A percentile compares a stretch with the other conserved stretches of the same genome.
Conservation (phyloP, 2,888 invertebrate genomes). For the Drosophila cracens region DNA sequence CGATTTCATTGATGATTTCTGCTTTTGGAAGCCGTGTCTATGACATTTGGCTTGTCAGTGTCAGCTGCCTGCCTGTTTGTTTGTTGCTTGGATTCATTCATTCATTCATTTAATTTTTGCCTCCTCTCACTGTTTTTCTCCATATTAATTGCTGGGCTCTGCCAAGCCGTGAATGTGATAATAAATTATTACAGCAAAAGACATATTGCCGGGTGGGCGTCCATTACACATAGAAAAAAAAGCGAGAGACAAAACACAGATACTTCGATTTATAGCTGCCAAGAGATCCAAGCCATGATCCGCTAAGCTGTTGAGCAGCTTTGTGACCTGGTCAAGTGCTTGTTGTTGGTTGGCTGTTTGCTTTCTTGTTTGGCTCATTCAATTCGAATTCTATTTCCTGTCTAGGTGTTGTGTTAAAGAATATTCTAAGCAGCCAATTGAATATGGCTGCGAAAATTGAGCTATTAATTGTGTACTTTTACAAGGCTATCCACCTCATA, state of each 20-base stretch:
- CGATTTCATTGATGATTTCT: constrained; percentile 75
- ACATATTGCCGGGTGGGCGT: constrained; percentile 67
- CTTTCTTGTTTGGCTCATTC: constrained; percentile 13
- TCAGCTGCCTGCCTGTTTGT: constrained; percentile 28
- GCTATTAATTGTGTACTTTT: neutral
- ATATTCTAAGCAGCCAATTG: constrained; percentile 17
- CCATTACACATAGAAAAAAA: constrained; percentile 38
- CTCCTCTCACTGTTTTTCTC: constrained; percentile 16
- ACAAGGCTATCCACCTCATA: constrained; percentile 33
- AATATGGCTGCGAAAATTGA: constrained; percentile 16
- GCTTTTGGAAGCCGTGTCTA: constrained; percentile 16
- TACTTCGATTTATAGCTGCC: constrained; percentile 46
- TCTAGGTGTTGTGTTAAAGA: constrained; percentile 18
- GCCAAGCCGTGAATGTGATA: constrained; percentile 76
- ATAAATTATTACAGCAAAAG: constrained; percentile 77
- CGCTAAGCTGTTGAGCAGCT: constrained; percentile 16
- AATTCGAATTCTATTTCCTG: constrained; percentile 44
- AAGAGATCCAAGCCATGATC: constrained; percentile 22
- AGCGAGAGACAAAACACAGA: constrained; percentile 19
- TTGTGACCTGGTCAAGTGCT: constrained; percentile 46
- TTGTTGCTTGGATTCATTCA: constrained; percentile 67
- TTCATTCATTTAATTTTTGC: constrained; percentile 74
- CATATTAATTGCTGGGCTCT: constrained; percentile 71
- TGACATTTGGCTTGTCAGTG: constrained; percentile 51
- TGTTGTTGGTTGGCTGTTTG: constrained; percentile 7